Evolutionary conservation across 1,140 invertebrate genomes (phyloP).

Genomic region (Rhopalosiphum maidis): DNA sequence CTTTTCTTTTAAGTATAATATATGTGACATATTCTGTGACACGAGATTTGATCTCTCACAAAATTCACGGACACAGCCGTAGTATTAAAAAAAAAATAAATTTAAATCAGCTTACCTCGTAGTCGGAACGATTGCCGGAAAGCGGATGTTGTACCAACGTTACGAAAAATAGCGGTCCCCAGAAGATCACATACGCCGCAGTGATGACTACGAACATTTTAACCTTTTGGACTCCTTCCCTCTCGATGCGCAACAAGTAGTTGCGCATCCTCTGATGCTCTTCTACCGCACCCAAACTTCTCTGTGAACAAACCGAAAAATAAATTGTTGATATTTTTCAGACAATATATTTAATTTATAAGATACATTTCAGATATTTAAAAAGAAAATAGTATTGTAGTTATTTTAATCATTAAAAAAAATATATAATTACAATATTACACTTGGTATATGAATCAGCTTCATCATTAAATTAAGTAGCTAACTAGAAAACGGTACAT

Average conservation of each 20-base stretch:
- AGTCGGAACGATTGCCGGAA: conserved; percentile 73
- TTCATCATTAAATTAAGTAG: neutral
- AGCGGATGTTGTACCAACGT: conserved; percentile 77
- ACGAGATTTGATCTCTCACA: neutral
- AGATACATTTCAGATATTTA: neutral
- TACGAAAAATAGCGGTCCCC: conserved; percentile 87
- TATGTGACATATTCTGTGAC: neutral
- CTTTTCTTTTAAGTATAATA: neutral
- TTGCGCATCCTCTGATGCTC: conserved; percentile 79
- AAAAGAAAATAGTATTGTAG: neutral
- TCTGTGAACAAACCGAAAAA: conserved; percentile 22
- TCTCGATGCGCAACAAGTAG: conserved; percentile 78
- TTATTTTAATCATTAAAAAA: neutral
- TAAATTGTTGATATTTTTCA: neutral
- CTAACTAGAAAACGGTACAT: neutral
- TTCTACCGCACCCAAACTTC: conserved; percentile 66
- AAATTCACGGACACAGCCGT: neutral
- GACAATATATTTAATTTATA: neutral
- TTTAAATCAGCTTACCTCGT: conserved; percentile 68
- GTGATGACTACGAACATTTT: conserved; percentile 88
- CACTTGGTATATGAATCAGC: neutral
- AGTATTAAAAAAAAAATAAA: neutral
- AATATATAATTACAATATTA: neutral
- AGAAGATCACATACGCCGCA: conserved; percentile 83
- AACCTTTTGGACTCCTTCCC: conserved; percentile 77